These are phyloP conservation scores for Eristalis intricaria DNA, from an alignment of 2,888 invertebrate genomes.

Conservation along the genomic window DNA sequence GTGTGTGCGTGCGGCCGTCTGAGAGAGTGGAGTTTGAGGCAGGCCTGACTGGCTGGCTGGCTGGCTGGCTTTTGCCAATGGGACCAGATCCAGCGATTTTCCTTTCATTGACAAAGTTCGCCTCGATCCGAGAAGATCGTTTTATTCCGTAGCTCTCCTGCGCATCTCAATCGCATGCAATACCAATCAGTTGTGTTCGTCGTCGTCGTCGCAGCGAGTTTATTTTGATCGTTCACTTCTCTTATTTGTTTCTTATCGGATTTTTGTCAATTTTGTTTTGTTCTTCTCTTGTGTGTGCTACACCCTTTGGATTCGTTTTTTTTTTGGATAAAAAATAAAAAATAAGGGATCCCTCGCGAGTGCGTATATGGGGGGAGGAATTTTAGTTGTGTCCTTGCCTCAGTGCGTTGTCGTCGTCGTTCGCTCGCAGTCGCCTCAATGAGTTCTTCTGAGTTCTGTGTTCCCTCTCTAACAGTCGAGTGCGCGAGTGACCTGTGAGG, in stretches of 20 bases:
- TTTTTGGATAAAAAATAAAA: not conserved
- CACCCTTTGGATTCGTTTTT: slow-evolving; percentile 12
- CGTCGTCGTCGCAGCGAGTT: slow-evolving; percentile 31
- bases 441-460: not conserved
- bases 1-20: slow-evolving; percentile 17
- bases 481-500: slow-evolving; percentile 43
- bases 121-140: slow-evolving; percentile 79
- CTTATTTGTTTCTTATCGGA: slow-evolving; percentile 25
- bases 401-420: slow-evolving; percentile 50
- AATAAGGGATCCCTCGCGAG: slow-evolving; percentile 19
- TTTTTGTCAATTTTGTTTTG: slow-evolving; percentile 12
- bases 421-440: not conserved
- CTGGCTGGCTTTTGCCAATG: slow-evolving; percentile 65
- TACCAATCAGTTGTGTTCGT: slow-evolving; percentile 30
- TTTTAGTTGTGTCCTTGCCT: slow-evolving; percentile 48
- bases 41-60: slow-evolving; percentile 56
- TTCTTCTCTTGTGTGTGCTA: not conserved
- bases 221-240: slow-evolving; percentile 27
- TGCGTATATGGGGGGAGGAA: slow-evolving; percentile 59
- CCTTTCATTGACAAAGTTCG: slow-evolving; percentile 80
- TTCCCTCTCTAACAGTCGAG: slow-evolving; percentile 14
- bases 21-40: slow-evolving; percentile 70
- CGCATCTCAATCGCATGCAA: slow-evolving; percentile 47
- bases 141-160: slow-evolving; percentile 71
- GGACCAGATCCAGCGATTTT: slow-evolving; percentile 81